A percentile compares a stretch with the other conserved stretches of the same genome.
Evolutionary conservation across 1,140 invertebrate species (phyloP).

Genomic region (Bombus difficillimus): DNA sequence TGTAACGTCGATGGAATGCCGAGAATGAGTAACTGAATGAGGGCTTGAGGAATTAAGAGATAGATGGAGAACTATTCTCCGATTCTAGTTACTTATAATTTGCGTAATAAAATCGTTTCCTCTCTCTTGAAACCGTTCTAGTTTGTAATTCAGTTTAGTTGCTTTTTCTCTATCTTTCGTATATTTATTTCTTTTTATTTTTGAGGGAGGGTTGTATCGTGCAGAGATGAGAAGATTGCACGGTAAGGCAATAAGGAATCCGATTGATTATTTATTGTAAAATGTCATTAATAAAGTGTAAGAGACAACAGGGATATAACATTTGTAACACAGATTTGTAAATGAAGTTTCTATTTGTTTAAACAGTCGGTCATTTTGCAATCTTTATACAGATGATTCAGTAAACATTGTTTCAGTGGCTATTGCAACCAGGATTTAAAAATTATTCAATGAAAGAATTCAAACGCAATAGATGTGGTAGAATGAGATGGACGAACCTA

Average conservation of each 20-base stretch:
- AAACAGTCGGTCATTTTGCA: neutral
- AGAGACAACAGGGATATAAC: no score
- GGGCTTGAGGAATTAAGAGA: neutral
- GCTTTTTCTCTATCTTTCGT: neutral
- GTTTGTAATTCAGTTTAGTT: neutral
- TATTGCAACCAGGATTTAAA: neutral
- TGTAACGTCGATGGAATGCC: constrained; percentile 55
- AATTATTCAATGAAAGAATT: neutral
- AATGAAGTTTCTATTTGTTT: neutral
- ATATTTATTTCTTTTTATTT: neutral
- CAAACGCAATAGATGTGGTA: neutral
- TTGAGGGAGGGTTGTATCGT: no score
- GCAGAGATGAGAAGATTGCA: no score
- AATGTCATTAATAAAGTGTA: no score
- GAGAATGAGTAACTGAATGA: constrained; percentile 12
- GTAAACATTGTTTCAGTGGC: no score
- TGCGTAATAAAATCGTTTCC: neutral
- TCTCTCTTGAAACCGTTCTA: neutral
- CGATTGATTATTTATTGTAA: no score
- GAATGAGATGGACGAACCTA: constrained; percentile 6
- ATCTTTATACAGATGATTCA: neutral
- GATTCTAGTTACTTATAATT: neutral
- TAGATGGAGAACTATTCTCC: neutral
- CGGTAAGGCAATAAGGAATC: no score
- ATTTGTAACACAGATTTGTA: no score